These are phyloP conservation scores for Brachionichthys hirsutus DNA, from an alignment of 2,113 vertebrate genomes.

Conservation along the genomic window DNA sequence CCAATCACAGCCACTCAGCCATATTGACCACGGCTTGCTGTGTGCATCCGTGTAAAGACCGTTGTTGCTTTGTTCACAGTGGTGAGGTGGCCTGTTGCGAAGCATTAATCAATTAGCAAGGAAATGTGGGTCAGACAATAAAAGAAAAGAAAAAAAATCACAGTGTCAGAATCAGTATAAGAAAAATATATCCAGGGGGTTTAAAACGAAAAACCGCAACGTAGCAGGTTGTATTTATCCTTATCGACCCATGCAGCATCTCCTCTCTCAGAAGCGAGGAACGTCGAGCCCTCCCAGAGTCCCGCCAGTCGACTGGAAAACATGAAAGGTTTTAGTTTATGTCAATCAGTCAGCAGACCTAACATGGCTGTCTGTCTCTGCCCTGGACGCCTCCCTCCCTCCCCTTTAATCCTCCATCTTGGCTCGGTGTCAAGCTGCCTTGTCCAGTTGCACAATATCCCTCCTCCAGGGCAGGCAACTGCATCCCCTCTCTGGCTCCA, in stretches of 20 bases:
- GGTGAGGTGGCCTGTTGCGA: not conserved
- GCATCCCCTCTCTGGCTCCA: slow-evolving; percentile 74
- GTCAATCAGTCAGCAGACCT: slow-evolving; percentile 76
- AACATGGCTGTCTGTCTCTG: slow-evolving; percentile 72
- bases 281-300: slow-evolving; percentile 16
- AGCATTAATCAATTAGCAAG: too few species aligned
- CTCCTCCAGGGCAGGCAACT: slow-evolving; percentile 73
- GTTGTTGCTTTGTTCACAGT: not conserved
- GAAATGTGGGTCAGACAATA: too few species aligned
- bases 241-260: slow-evolving; percentile 12
- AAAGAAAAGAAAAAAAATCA: too few species aligned
- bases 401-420: slow-evolving; percentile 72
- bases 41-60: slow-evolving; percentile 27
- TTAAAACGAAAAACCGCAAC: too few species aligned
- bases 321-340: slow-evolving; percentile 52
- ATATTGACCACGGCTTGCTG: slow-evolving; percentile 52
- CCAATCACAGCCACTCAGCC: slow-evolving; percentile 64
- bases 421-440: slow-evolving; percentile 71
- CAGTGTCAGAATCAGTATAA: too few species aligned
- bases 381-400: slow-evolving; percentile 51
- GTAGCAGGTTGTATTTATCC: too few species aligned
- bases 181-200: too few species aligned
- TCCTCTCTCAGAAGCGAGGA: slow-evolving; percentile 14
- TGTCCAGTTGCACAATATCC: slow-evolving; percentile 77
- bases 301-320: slow-evolving; percentile 40